Percentiles rank a stretch among this genome's conserved stretches.
Conservation (phyloP, 2,888 invertebrate genomes). For the Spatulosminthurus flaviceps region DNA sequence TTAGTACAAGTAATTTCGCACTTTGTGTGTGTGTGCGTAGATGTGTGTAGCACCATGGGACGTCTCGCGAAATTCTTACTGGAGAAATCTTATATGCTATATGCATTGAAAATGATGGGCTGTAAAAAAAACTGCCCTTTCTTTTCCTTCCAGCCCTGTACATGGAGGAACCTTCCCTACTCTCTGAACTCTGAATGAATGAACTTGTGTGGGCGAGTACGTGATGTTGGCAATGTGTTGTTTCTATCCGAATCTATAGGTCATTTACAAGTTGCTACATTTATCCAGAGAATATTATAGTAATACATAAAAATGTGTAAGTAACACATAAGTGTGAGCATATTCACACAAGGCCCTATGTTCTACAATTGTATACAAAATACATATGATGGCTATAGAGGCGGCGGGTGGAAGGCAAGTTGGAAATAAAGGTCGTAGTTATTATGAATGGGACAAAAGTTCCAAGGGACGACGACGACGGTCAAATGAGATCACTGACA, state of each 20-base stretch:
- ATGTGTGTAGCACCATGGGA: not conserved
- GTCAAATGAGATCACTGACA: constrained; percentile 12
- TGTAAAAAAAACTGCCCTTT: constrained; percentile 16
- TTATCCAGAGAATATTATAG: too few species aligned
- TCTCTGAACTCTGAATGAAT: constrained; percentile 14
- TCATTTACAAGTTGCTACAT: not conserved
- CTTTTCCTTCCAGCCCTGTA: too few species aligned
- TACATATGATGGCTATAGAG: too few species aligned
- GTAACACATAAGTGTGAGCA: too few species aligned
- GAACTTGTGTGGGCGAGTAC: constrained; percentile 24
- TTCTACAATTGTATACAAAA: too few species aligned
- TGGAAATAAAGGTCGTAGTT: constrained; percentile 15
- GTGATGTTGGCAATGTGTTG: not conserved
- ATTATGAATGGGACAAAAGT: constrained; percentile 6
- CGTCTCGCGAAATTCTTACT: not conserved
- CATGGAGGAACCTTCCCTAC: too few species aligned
- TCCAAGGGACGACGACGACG: not conserved
- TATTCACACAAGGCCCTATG: too few species aligned
- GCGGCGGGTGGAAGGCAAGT: too few species aligned
- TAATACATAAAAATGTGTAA: too few species aligned
- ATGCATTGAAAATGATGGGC: not conserved
- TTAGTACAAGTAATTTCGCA: not conserved
- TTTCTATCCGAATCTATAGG: not conserved
- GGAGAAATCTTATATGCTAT: not conserved
- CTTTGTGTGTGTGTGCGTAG: too few species aligned